phyloP scores from a whole-genome alignment of 2,888 invertebrate genomes.

The Drosophila incognita region DNA sequence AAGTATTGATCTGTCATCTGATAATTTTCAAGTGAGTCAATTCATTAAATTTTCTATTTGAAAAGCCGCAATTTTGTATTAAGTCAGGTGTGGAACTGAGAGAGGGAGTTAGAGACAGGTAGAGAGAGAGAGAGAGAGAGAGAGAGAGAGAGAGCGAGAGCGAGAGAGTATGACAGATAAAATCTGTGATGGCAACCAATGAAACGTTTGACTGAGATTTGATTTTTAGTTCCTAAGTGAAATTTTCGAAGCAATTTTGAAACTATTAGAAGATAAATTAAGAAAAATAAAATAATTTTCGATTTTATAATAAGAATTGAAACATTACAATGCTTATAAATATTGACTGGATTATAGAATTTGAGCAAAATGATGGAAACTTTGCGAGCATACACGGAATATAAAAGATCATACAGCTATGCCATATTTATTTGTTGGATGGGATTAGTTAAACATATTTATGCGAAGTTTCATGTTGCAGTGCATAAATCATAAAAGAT shows the following conservation, averaged over 20 bases:
- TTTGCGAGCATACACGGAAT: not conserved
- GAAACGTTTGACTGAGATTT: not conserved
- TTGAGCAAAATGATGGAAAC: not conserved
- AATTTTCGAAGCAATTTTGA: not conserved
- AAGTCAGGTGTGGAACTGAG: not conserved
- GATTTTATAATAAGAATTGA: not conserved
- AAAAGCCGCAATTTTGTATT: constrained; percentile 23
- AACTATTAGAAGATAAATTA: not conserved
- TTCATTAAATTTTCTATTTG: constrained; percentile 34
- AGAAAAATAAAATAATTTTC: not conserved
- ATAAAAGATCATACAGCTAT: not conserved
- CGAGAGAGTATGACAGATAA: not conserved
- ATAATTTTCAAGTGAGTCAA: constrained; percentile 30
- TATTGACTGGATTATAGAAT: not conserved
- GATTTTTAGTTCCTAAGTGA: not conserved
- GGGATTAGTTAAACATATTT: too few species aligned
- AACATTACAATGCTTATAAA: too few species aligned
- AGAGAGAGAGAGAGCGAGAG: not conserved
- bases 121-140: not conserved
- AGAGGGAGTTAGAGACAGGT: not conserved
- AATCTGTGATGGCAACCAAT: not conserved
- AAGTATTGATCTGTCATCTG: constrained; percentile 42
- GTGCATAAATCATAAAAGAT: not conserved
- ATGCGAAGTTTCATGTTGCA: not conserved
- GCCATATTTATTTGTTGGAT: too few species aligned